Conservation (phyloP, 2,797 vertebrate species). For the Anas georgica region DNA sequence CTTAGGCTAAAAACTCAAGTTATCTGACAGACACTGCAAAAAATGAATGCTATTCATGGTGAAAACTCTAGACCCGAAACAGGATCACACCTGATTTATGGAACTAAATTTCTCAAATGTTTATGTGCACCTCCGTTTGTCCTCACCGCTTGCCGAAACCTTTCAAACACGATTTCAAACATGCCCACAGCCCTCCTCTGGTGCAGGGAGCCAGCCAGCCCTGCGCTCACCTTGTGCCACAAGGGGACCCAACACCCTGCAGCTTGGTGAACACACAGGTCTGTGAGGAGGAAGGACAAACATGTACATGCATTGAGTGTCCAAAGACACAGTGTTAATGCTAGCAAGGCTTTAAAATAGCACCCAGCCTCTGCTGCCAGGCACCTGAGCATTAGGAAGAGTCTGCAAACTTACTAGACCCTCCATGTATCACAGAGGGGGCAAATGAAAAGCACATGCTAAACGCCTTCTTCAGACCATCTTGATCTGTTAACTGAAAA, state of each 20-base stretch:
- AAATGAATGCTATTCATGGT: not conserved
- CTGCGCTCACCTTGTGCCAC: fast-evolving
- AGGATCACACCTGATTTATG: not conserved
- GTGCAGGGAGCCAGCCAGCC: fast-evolving
- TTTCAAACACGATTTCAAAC: fast-evolving
- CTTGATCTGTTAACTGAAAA: conserved; percentile 10
- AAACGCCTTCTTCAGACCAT: not conserved
- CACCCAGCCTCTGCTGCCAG: not conserved
- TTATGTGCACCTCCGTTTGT: not conserved
- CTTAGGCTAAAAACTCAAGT: not conserved
- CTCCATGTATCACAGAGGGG: not conserved
- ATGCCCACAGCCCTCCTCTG: not conserved
- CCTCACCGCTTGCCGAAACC: not conserved
- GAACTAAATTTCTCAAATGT: not conserved
- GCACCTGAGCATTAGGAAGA: not conserved
- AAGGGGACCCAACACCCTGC: fast-evolving
- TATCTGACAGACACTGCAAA: not conserved
- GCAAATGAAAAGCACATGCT: not conserved
- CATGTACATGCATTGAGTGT: not conserved
- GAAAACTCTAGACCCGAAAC: not conserved
- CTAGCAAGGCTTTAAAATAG: not conserved
- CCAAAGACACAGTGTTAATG: not conserved
- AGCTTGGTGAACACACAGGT: fast-evolving
- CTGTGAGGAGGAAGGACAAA: not conserved
- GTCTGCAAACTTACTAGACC: not conserved